phyloP scores from a whole-genome alignment of 1,140 invertebrate genomes.

The Drosophila orosa region DNA sequence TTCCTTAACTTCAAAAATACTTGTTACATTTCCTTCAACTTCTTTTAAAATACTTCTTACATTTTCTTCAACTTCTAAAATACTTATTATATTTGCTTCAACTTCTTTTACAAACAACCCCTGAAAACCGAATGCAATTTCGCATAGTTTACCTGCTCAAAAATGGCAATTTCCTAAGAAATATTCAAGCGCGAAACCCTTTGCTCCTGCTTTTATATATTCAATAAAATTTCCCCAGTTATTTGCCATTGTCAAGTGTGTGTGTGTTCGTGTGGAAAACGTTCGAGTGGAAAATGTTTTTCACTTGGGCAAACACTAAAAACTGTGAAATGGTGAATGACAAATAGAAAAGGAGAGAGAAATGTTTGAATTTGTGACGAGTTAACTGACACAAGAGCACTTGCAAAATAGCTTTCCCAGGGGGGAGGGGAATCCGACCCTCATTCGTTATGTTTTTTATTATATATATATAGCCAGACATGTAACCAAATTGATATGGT shows the following conservation, averaged over 20 bases:
- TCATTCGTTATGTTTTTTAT: background rate
- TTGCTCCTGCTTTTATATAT: conserved; percentile 31
- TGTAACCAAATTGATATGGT: conserved; percentile 9
- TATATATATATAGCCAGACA: background rate
- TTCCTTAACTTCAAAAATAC: too few relatives aligned
- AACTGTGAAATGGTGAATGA: conserved; percentile 47
- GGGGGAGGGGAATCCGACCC: background rate
- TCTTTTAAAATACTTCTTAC: too few relatives aligned
- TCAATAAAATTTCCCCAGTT: conserved; percentile 45
- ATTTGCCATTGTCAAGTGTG: conserved; percentile 21
- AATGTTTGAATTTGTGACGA: conserved; percentile 25
- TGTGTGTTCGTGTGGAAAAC: conserved; percentile 39
- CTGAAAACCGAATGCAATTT: conserved; percentile 14
- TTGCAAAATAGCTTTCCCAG: too few relatives aligned
- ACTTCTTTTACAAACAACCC: background rate
- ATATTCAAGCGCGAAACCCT: conserved; percentile 15
- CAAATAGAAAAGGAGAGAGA: conserved; percentile 28
- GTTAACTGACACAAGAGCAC: conserved; percentile 35
- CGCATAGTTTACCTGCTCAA: conserved; percentile 27
- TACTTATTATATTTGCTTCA: too few relatives aligned
- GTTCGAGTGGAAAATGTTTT: conserved; percentile 47
- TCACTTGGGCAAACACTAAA: conserved; percentile 26
- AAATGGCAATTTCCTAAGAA: conserved; percentile 3
- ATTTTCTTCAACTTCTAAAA: too few relatives aligned
- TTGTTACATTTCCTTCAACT: too few relatives aligned